Conservation (phyloP, 2,797 vertebrate genomes). For the Lophius americanus region DNA sequence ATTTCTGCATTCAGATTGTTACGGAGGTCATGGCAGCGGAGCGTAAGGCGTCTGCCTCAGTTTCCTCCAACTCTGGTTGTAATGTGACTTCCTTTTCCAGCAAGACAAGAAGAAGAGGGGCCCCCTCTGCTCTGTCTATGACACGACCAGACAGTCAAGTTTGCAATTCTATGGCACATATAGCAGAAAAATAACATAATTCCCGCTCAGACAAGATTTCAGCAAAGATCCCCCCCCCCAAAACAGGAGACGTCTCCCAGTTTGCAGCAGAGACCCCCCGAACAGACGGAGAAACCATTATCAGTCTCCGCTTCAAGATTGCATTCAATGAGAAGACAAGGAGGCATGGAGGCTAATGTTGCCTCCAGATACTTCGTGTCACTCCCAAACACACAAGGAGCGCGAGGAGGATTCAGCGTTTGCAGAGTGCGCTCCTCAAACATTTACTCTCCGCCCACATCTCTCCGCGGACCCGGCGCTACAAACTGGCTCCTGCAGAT, state of each 20-base stretch:
- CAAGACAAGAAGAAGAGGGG: constrained; percentile 16
- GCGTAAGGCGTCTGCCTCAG: constrained; percentile 24
- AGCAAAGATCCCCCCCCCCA: constrained; percentile 50
- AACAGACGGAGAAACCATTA: constrained; percentile 66
- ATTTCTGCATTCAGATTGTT: constrained; percentile 52
- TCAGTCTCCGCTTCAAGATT: constrained; percentile 67
- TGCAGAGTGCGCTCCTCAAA: constrained; percentile 72
- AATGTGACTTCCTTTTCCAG: constrained; percentile 14
- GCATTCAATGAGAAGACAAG: constrained; percentile 65
- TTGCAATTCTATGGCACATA: constrained; percentile 55
- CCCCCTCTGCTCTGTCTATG: constrained; percentile 56
- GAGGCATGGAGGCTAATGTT: constrained; percentile 71
- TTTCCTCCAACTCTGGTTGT: constrained; percentile 12
- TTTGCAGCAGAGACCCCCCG: constrained; percentile 59
- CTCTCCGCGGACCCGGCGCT: constrained; percentile 67
- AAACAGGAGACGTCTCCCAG: constrained; percentile 58
- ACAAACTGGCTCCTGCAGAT: constrained; percentile 73
- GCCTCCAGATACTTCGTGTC: constrained; percentile 73
- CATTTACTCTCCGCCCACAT: constrained; percentile 77
- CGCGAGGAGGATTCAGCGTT: constrained; percentile 64
- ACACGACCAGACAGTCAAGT: constrained; percentile 67
- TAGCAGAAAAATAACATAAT: constrained; percentile 65
- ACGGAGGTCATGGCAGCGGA: constrained; percentile 47
- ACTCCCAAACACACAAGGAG: constrained; percentile 62
- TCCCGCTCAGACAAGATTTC: constrained; percentile 66